phyloP scores from a whole-genome alignment of 1,140 invertebrate species.

The Temnothorax curvispinosus region DNA sequence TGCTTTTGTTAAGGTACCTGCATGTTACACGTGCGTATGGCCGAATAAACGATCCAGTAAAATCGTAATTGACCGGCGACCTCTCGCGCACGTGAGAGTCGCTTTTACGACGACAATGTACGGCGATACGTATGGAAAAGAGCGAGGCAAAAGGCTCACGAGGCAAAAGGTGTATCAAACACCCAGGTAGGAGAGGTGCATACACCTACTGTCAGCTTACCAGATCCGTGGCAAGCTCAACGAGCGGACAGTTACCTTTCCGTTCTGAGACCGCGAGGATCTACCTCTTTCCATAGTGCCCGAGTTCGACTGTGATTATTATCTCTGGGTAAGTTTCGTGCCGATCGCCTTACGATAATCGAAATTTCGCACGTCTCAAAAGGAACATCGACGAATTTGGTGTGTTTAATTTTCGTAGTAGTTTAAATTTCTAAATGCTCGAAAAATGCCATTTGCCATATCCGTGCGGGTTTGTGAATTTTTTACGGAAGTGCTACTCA shows the following conservation, averaged over 20 bases:
- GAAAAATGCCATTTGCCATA: not conserved
- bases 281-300: conserved; percentile 66
- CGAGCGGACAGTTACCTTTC: conserved; percentile 83
- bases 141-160: conserved; percentile 52
- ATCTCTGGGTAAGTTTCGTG: conserved; percentile 60
- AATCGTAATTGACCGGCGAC: not conserved
- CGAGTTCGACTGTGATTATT: conserved; percentile 24
- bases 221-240: conserved; percentile 75
- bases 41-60: not conserved
- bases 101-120: conserved; percentile 14
- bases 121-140: conserved; percentile 14
- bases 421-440: not conserved
- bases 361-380: not conserved
- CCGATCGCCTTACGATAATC: not conserved
- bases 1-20: not conserved
- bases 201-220: conserved; percentile 78
- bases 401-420: not conserved
- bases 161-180: conserved; percentile 74
- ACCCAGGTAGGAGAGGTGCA: conserved; percentile 78
- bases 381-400: not conserved
- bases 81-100: conserved; percentile 9
- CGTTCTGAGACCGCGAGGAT: conserved; percentile 83
- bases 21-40: not conserved
- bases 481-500: not conserved
- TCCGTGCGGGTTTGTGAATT: not conserved